These are phyloP conservation scores for Pachycephus smyrnensis DNA, from an alignment of 2,888 invertebrate species.

Conservation along the genomic window DNA sequence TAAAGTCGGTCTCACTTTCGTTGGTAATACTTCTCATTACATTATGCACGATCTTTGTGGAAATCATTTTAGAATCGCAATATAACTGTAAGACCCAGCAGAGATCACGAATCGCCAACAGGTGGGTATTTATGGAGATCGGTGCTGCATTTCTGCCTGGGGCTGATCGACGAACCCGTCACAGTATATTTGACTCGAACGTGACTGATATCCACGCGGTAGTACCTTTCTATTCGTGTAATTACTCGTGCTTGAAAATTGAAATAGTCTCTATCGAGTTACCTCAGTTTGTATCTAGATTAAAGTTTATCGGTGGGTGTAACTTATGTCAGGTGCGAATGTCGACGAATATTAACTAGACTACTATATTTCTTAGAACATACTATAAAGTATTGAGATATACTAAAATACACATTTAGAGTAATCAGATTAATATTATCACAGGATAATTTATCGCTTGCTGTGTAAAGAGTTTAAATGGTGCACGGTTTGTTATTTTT, in stretches of 20 bases:
- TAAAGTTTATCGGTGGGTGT: not conserved
- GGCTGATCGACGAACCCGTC: conserved; percentile 39
- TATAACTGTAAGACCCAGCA: not conserved
- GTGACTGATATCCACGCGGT: conserved; percentile 33
- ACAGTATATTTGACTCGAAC: conserved; percentile 40
- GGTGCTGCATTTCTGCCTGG: conserved; percentile 21
- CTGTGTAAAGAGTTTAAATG: not conserved
- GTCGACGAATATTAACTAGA: not conserved
- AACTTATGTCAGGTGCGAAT: not conserved
- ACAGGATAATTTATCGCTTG: not conserved
- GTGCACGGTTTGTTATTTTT: not conserved
- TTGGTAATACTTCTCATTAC: not conserved
- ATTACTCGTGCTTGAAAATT: conserved; percentile 32
- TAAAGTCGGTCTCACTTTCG: not conserved
- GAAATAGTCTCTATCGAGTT: conserved; percentile 21
- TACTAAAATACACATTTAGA: not conserved
- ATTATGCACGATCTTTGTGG: not conserved
- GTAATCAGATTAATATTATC: not conserved
- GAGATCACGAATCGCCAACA: conserved; percentile 19
- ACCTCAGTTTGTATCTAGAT: not conserved
- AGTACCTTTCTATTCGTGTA: conserved; percentile 33
- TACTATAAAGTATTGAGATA: not conserved
- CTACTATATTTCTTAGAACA: not conserved
- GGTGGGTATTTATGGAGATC: conserved; percentile 22
- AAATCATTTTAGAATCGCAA: conserved; percentile 3